Evolutionary conservation across 2,113 vertebrate species (phyloP), one percentile per base, ranked within the genome.

Genomic region (Menura novaehollandiae): DNA sequence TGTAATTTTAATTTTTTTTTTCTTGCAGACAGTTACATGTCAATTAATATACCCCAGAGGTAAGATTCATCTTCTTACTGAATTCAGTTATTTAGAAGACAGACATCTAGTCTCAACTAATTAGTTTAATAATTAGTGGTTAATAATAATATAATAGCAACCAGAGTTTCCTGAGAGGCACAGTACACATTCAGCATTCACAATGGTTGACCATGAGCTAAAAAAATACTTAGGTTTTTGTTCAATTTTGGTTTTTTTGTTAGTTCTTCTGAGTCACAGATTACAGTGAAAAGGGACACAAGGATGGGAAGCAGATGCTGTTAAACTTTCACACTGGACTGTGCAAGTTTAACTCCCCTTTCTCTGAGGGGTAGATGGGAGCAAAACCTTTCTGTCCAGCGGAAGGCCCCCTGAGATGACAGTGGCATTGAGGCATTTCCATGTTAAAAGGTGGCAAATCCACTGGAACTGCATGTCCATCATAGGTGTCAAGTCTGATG

Each of bases 231-330:
- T 20, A 11, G 2, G 16, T 12, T 55, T 67, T 67, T 5, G 7
- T 35, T 43, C 35, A 6, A 26, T 30, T 69, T 59, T 37, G 4
- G 0, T 0, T 11, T 55, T 73, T 69, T 72, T n/a, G n/a, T 73
- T 33, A 43, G 19, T 68, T 86, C 14, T 86, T 58, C 58, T 0
- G 1, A 67, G 43, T 28, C 80, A 67, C 0, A 0, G 1, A 37
- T 49, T n/a, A 49, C 6, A 53, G 24, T 59, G 55, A 74, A 23
- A 53, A 43, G 44, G 60, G 66, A 47, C 37, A 59, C 1, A 0
- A 87, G 55, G 23, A 49, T 64, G 72, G 32, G 67, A 78, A 53
- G 44, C 55, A 64, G 77, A 39, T 60, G 13, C 58, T 58, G 53
- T 47, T 86, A 33, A 52, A 77, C 33, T 24, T 52, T 24, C 44